Conservation (phyloP, 2,113 vertebrate genomes). For the Mobula birostris region DNA sequence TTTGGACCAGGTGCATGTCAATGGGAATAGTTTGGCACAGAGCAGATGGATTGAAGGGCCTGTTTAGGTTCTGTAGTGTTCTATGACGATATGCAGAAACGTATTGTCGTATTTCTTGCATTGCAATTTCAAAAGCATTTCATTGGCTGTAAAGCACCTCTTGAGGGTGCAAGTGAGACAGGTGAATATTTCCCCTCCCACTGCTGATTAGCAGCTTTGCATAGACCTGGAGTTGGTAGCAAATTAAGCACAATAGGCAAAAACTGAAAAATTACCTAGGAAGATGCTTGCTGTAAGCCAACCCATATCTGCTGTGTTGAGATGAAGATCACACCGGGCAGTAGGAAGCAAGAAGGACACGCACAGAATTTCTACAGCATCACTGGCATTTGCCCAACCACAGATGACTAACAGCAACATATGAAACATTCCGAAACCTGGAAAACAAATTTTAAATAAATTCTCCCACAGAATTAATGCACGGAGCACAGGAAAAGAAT, state of each 20-base stretch:
- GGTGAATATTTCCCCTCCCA: neutral
- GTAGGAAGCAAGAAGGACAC: conserved; percentile 64
- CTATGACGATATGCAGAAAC: too few species aligned
- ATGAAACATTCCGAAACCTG: conserved; percentile 62
- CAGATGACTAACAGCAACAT: conserved; percentile 55
- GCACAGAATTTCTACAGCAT: conserved; percentile 61
- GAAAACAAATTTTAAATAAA: neutral
- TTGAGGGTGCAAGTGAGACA: too few species aligned
- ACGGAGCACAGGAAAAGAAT: neutral
- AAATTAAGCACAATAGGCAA: too few species aligned
- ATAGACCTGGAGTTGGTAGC: neutral
- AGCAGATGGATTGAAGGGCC: too few species aligned
- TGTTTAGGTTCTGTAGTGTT: too few species aligned
- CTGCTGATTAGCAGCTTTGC: neutral
- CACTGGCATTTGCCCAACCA: conserved; percentile 66
- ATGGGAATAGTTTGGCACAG: too few species aligned
- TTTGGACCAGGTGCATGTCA: too few species aligned
- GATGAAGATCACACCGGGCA: conserved; percentile 51
- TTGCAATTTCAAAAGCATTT: too few species aligned
- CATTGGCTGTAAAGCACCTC: too few species aligned
- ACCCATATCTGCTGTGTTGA: conserved; percentile 59
- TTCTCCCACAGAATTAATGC: neutral
- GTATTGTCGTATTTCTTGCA: too few species aligned
- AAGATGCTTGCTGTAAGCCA: conserved; percentile 63
- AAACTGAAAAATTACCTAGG: conserved; percentile 47